phyloP scores from a whole-genome alignment of 2,797 vertebrate species.

The Sebastes alutus region DNA sequence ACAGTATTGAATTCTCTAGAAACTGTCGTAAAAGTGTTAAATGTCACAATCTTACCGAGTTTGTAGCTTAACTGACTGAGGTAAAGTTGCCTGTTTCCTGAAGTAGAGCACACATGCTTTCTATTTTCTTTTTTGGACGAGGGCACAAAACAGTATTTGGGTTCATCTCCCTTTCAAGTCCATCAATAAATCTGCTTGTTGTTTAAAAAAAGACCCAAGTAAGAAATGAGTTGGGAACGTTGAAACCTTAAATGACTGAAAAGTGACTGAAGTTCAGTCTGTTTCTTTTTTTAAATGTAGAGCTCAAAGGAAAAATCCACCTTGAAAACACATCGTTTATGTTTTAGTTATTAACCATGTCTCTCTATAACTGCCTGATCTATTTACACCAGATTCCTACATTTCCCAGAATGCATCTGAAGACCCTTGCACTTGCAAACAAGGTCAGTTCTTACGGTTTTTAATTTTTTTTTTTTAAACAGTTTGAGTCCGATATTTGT shows the following conservation, averaged over 20 bases:
- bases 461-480: background rate
- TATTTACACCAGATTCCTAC: background rate
- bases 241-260: background rate
- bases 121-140: slow-evolving; percentile 18
- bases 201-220: background rate
- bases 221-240: background rate
- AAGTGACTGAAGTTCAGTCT: background rate
- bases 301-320: slow-evolving; percentile 36
- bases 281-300: background rate
- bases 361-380: background rate
- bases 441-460: background rate
- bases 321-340: background rate
- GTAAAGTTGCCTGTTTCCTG: slow-evolving; percentile 78
- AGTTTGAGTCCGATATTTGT: background rate
- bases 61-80: slow-evolving; percentile 73
- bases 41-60: slow-evolving; percentile 56
- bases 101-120: slow-evolving; percentile 51
- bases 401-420: slow-evolving; percentile 17
- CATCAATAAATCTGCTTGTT: background rate
- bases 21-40: slow-evolving; percentile 43
- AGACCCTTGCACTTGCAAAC: background rate
- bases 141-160: slow-evolving; percentile 17
- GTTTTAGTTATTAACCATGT: background rate
- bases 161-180: slow-evolving; percentile 28
- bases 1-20: slow-evolving; percentile 40